A percentile compares a stretch with the other conserved stretches of the same genome.
Conservation (phyloP, 2,888 invertebrate species). For the Cryptosula pallasiana region DNA sequence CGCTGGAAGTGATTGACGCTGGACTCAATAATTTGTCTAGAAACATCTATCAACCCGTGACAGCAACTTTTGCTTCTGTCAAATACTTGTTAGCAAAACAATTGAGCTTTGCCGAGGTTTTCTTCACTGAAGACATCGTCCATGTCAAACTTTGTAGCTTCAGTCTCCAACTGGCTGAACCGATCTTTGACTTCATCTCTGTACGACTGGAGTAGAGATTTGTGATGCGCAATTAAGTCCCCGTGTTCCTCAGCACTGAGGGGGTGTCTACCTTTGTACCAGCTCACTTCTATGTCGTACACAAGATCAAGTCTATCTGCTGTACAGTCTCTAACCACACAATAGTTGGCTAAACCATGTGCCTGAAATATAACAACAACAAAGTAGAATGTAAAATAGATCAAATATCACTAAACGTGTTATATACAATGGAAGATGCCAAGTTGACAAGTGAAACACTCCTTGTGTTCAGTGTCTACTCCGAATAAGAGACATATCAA, state of each 20-base stretch:
- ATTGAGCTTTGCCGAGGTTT: not conserved
- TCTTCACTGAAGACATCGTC: constrained; percentile 2
- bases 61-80: not conserved
- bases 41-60: not conserved
- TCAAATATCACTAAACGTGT: too few species aligned
- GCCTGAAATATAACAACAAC: too few species aligned
- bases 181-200: not conserved
- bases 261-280: constrained; percentile 3
- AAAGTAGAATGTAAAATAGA: too few species aligned
- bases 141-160: not conserved
- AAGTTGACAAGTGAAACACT: too few species aligned
- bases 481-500: too few species aligned
- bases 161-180: not conserved
- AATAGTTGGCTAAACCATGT: not conserved
- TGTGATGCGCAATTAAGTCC: not conserved
- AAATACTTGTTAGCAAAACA: not conserved
- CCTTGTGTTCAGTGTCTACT: too few species aligned
- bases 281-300: constrained; percentile 1
- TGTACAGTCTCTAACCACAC: not conserved
- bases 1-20: not conserved
- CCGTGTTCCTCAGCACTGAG: not conserved
- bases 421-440: too few species aligned
- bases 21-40: not conserved
- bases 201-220: not conserved
- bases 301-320: not conserved